phyloP scores from a whole-genome alignment of 2,888 invertebrate species.

The Sturmia bella region DNA sequence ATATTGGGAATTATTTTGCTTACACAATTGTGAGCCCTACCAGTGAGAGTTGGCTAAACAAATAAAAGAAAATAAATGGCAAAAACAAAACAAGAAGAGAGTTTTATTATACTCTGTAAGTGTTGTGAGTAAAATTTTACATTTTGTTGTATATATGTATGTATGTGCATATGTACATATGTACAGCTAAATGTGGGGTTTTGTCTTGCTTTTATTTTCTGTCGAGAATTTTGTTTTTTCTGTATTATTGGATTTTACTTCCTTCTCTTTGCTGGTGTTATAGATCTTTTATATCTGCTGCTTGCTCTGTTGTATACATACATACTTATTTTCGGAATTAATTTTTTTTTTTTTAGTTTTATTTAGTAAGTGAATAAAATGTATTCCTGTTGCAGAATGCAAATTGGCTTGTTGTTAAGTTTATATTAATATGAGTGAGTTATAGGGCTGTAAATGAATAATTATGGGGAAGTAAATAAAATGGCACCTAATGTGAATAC shows the following conservation, averaged over 20 bases:
- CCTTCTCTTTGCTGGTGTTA: conserved; percentile 40
- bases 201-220: conserved; percentile 2
- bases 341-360: neutral
- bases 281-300: conserved; percentile 21
- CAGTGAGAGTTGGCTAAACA: no score
- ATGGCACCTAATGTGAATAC: neutral
- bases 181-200: no score
- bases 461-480: conserved; percentile 33
- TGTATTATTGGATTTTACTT: conserved; percentile 53
- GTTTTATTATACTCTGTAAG: no score
- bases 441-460: conserved; percentile 16
- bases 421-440: neutral
- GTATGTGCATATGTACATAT: no score
- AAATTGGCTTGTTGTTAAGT: neutral
- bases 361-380: conserved; percentile 3
- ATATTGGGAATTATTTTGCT: no score
- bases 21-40: no score
- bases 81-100: no score
- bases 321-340: no score
- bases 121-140: no score
- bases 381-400: conserved; percentile 13
- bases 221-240: neutral
- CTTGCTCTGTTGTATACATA: neutral
- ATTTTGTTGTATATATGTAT: no score
- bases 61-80: no score